Conservation (phyloP, 2,888 invertebrate species). For the Lithophane socia region DNA sequence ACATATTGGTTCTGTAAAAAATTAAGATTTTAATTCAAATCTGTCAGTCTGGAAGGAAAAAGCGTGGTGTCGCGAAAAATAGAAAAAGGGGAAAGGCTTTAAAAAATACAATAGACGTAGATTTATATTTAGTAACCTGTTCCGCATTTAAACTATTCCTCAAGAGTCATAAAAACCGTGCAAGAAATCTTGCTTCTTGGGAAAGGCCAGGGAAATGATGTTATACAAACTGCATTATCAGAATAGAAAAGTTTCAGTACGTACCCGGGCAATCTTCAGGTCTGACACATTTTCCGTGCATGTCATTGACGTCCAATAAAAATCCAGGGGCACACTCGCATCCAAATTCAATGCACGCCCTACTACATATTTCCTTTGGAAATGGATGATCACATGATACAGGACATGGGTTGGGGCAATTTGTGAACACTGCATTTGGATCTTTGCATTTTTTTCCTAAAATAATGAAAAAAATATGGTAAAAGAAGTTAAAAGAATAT, state of each 20-base stretch:
- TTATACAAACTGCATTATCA: background rate
- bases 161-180: too few relatives aligned
- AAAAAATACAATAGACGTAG: too few relatives aligned
- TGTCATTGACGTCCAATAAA: constrained; percentile 17
- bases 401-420: constrained; percentile 61
- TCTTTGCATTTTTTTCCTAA: constrained; percentile 21
- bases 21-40: background rate
- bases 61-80: background rate
- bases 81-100: background rate
- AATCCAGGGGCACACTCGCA: constrained; percentile 52
- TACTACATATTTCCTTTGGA: constrained; percentile 43
- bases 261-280: constrained; percentile 52
- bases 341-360: constrained; percentile 30
- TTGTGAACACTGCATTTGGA: constrained; percentile 9
- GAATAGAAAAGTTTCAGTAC: background rate
- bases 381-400: constrained; percentile 60
- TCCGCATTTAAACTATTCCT: too few relatives aligned
- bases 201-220: too few relatives aligned
- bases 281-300: constrained; percentile 37
- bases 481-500: background rate
- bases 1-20: constrained; percentile 15
- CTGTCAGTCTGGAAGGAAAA: background rate
- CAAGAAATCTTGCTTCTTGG: too few relatives aligned
- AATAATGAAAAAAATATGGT: constrained; percentile 4
- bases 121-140: too few relatives aligned